A percentile compares a stretch with the other conserved stretches of the same genome.
These are phyloP conservation scores for Ornithoptera alexandrae DNA, from an alignment of 2,888 invertebrate genomes.

Conservation along the genomic window DNA sequence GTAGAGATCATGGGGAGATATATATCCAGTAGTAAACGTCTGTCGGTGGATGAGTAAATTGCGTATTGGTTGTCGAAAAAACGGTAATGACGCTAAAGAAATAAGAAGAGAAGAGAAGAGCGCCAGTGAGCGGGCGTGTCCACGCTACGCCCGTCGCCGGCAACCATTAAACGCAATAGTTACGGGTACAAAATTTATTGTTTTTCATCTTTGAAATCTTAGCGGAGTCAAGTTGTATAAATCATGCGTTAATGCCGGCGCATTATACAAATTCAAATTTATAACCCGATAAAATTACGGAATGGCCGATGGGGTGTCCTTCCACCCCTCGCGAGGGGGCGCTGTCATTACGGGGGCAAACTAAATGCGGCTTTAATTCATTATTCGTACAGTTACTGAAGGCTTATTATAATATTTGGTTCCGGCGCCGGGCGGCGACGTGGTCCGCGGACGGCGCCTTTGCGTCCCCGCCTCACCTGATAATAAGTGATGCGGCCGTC, in stretches of 20 bases:
- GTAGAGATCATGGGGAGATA: too few species aligned
- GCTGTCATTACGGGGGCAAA: conserved; percentile 51
- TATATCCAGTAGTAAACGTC: too few species aligned
- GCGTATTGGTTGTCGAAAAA: too few species aligned
- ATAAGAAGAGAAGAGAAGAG: too few species aligned
- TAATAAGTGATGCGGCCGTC: too few species aligned
- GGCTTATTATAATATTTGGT: conserved; percentile 27
- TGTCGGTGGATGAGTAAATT: too few species aligned
- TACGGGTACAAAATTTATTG: conserved; percentile 77
- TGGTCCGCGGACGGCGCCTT: conserved; percentile 26
- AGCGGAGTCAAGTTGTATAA: conserved; percentile 79
- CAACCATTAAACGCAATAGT: conserved; percentile 75
- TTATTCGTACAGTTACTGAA: conserved; percentile 41
- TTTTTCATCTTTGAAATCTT: conserved; percentile 81
- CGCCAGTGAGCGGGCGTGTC: conserved; percentile 40
- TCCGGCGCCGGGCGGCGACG: not conserved
- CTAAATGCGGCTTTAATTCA: conserved; percentile 73
- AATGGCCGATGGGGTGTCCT: conserved; percentile 64
- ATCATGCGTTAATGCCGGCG: conserved; percentile 77
- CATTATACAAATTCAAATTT: conserved; percentile 81
- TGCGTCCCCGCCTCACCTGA: too few species aligned
- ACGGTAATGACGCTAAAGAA: too few species aligned
- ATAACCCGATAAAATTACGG: conserved; percentile 81
- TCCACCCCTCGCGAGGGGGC: conserved; percentile 44
- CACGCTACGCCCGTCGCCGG: conserved; percentile 41